Base-by-base conservation (phyloP, 2,888 invertebrate genomes). In the Athalia rosae region DNA sequence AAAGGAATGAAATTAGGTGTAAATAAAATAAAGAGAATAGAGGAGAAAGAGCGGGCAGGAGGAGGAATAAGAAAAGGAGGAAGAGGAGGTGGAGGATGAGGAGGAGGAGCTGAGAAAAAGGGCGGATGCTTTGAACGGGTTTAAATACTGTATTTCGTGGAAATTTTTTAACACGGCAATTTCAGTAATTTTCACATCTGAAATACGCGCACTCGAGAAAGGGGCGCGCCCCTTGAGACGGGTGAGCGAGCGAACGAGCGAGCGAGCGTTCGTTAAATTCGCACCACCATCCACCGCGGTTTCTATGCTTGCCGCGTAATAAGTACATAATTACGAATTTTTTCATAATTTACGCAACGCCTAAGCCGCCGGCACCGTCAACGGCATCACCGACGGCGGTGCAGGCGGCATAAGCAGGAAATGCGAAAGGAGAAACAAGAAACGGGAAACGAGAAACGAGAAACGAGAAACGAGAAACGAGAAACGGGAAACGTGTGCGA, bases 11-110 rank as follows among this genome's bases (percentile, higher is more conserved):
- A 56, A 69, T 53, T 56, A 56, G 69, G 53, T 28, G 41, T 69
- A 41, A 69, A 69, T 69, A 28, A 28, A 28, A 28, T 28, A 28
- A 28, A 28, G 28, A 28, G 28, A 28, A 28, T n/a, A n/a, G n/a
- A n/a, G 9, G 56, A 76, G 62, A 58, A 62, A 58, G 64, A 64
- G 56, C 48, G 13, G 47, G 7, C 9, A 28, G 56, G 43, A 53
- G 50, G 76, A 78, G 64, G 50, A 76, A 73, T 71, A 43, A 76
- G 73, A 74, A 76, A 76, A 58, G 61, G 63, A n/a, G 50, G 67
- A 76, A 66, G 77, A 73, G 15, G 66, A 74, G 69, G 45, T 56
- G 63, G 61, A 77, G 78, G 78, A 11, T 11, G 11, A 50, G 50
- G 50, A 50, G 11, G 50, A 50, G 50, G 50, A 50, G n/a, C n/a